Percentiles rank a stretch among this genome's conserved stretches.
These are phyloP conservation scores for Oenanthe oenanthe DNA, from an alignment of 2,113 vertebrate species.

Conservation along the genomic window DNA sequence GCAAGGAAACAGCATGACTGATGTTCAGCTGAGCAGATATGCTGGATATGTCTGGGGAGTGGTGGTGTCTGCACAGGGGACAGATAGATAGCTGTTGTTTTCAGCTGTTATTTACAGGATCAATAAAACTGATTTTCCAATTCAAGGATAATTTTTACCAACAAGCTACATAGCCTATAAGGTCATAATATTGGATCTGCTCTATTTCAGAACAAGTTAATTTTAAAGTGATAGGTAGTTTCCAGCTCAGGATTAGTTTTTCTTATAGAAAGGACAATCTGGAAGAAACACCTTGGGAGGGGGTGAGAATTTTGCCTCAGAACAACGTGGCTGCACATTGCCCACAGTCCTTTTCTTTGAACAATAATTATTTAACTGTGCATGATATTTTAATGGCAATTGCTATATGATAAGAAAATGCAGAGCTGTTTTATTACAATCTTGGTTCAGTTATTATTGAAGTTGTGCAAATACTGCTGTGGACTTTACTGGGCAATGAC, in stretches of 20 bases:
- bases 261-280: neutral
- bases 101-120: conserved; percentile 56
- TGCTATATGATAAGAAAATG: neutral
- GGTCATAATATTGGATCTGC: neutral
- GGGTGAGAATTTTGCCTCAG: neutral
- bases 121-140: conserved; percentile 65
- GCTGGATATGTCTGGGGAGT: neutral
- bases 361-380: neutral
- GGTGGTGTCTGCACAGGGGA: neutral
- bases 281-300: neutral
- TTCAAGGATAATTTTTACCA: conserved; percentile 44
- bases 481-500: neutral
- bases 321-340: neutral
- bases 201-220: conserved; percentile 38
- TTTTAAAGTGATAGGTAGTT: conserved; percentile 29
- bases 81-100: conserved; percentile 1
- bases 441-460: neutral
- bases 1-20: conserved; percentile 16
- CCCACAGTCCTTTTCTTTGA: neutral
- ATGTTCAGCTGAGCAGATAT: neutral
- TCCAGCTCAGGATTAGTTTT: conserved; percentile 11
- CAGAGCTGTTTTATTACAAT: neutral
- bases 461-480: neutral
- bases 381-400: neutral
- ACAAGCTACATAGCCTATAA: neutral